Evolutionary conservation across 2,113 vertebrate genomes (phyloP).

Genomic region (Corythaeola cristata): DNA sequence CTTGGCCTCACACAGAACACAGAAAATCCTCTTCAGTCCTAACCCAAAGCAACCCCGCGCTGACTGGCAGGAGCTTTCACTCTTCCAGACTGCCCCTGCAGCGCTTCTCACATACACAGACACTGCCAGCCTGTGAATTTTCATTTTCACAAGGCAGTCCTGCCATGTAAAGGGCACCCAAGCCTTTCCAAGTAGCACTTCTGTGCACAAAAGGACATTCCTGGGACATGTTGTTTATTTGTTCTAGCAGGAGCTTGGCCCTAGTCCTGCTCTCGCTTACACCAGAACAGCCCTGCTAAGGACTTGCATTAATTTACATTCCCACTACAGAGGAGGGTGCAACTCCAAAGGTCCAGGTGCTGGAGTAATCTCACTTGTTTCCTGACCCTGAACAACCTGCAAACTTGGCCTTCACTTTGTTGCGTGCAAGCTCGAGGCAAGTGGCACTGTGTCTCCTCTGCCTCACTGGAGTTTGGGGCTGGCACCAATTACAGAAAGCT

Average conservation of each 20-base stretch:
- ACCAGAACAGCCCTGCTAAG: not conserved
- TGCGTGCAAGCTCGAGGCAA: not conserved
- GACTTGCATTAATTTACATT: not conserved
- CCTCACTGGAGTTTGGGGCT: not conserved
- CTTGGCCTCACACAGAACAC: not conserved
- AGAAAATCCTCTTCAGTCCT: not conserved
- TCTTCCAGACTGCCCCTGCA: not conserved
- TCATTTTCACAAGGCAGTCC: not conserved
- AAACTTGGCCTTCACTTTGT: not conserved
- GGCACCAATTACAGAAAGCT: not conserved
- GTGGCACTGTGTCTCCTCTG: not conserved
- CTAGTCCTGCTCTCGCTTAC: not conserved
- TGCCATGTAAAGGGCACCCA: not conserved
- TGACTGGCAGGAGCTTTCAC: not conserved
- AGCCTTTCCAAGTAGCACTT: not conserved
- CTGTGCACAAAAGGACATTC: not conserved
- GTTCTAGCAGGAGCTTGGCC: not conserved
- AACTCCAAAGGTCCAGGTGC: not conserved
- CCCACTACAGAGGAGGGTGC: not conserved
- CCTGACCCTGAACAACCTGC: not conserved
- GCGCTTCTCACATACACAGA: not conserved
- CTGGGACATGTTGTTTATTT: not conserved
- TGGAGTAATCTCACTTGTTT: not conserved
- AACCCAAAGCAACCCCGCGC: not conserved
- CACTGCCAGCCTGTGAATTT: not conserved